Conservation (phyloP, 1,140 invertebrate species). For the Acromyrmex charruanus region DNA sequence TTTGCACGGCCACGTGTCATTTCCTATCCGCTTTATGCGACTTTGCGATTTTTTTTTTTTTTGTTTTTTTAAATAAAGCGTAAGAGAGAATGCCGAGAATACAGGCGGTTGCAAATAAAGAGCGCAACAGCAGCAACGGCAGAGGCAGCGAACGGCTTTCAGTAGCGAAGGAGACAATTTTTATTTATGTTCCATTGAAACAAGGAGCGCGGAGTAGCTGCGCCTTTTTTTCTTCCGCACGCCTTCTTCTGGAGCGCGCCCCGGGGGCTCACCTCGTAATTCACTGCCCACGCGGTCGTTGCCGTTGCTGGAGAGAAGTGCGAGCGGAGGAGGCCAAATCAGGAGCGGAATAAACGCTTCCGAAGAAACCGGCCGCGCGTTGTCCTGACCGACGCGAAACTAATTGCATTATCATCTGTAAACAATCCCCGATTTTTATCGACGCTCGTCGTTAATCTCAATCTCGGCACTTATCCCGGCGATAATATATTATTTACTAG, state of each 20-base stretch:
- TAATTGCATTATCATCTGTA: slow-evolving; percentile 53
- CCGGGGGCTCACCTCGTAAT: slow-evolving; percentile 73
- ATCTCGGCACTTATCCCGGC: background rate
- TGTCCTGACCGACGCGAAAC: slow-evolving; percentile 28
- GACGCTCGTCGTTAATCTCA: slow-evolving; percentile 3
- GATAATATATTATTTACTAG: background rate
- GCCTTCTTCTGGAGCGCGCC: slow-evolving; percentile 60
- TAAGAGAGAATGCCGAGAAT: background rate
- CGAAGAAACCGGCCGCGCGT: slow-evolving; percentile 52
- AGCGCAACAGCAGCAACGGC: background rate
- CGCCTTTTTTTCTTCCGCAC: slow-evolving; percentile 17
- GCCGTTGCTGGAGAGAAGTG: slow-evolving; percentile 38
- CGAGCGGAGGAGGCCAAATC: slow-evolving; percentile 61
- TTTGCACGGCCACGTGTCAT: slow-evolving; percentile 23
- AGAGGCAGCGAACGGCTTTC: slow-evolving; percentile 27
- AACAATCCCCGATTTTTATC: slow-evolving; percentile 26
- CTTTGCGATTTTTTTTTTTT: background rate
- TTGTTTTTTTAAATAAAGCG: background rate
- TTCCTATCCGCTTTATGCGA: background rate
- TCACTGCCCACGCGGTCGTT: slow-evolving; percentile 74
- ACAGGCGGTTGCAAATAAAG: slow-evolving; percentile 19
- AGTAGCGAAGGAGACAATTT: slow-evolving; percentile 69
- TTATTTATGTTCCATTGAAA: slow-evolving; percentile 78
- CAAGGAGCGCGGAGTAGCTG: slow-evolving; percentile 67
- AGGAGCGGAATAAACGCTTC: slow-evolving; percentile 65